Evolutionary conservation across 1,140 invertebrate genomes (phyloP).

Genomic region (Scaptomyza graminum): DNA sequence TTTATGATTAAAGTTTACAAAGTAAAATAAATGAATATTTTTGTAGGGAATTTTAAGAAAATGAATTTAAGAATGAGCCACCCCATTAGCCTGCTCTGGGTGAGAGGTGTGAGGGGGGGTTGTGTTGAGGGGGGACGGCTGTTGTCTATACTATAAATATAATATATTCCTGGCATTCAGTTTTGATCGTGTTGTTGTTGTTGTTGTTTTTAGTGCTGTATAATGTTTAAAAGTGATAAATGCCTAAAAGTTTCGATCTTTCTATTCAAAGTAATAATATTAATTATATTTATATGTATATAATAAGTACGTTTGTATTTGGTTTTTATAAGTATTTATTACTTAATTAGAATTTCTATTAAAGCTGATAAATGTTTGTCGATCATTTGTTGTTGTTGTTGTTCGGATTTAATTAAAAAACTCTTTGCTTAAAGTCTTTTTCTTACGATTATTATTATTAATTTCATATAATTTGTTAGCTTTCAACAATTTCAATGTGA

Average conservation of each 20-base stretch:
- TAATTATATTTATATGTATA: too few species aligned
- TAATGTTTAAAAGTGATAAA: constrained; percentile 63
- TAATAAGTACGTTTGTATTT: constrained; percentile 57
- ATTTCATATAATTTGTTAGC: constrained; percentile 76
- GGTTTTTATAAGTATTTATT: constrained; percentile 40
- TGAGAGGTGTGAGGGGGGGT: background rate
- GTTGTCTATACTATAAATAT: constrained; percentile 12
- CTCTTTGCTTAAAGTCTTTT: background rate
- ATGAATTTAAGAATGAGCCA: constrained; percentile 12
- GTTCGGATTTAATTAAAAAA: background rate
- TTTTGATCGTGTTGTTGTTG: constrained; percentile 5
- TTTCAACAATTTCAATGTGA: constrained; percentile 72
- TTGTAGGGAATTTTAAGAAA: background rate
- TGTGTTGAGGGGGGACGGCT: constrained; percentile 29
- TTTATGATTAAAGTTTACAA: constrained; percentile 18
- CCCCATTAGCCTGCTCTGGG: background rate
- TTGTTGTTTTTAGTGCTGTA: constrained; percentile 21
- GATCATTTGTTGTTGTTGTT: constrained; percentile 55
- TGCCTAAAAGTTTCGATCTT: constrained; percentile 71
- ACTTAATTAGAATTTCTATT: constrained; percentile 73
- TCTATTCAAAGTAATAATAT: constrained; percentile 52
- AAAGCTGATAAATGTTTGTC: constrained; percentile 80
- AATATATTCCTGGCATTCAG: constrained; percentile 15
- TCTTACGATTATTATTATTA: constrained; percentile 34
- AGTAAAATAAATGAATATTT: constrained; percentile 19